Conservation (phyloP, 2,113 vertebrate species). For the Chionodraco myersi region DNA sequence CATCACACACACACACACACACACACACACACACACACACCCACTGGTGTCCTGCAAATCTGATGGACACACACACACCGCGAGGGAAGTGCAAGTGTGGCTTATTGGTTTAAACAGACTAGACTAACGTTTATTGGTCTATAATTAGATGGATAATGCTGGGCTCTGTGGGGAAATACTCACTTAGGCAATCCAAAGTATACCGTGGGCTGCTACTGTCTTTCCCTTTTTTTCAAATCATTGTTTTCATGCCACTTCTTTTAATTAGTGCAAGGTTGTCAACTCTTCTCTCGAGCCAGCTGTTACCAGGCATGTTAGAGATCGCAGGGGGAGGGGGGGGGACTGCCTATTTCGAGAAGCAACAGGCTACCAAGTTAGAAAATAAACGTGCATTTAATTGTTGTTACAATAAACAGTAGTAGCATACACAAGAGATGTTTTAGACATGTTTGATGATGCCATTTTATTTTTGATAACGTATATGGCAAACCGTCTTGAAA, state of each 20-base stretch:
- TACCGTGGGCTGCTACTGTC: not conserved
- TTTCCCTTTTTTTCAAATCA: not conserved
- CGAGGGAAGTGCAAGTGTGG: constrained; percentile 1
- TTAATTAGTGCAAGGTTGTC: constrained; percentile 21
- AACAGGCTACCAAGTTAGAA: constrained; percentile 38
- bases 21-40: constrained; percentile 26
- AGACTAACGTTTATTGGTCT: constrained; percentile 32
- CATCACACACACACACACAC: constrained; percentile 29
- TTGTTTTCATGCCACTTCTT: not conserved
- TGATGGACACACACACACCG: constrained; percentile 11
- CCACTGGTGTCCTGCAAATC: constrained; percentile 26
- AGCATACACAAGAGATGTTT: not conserved
- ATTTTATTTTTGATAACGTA: not conserved
- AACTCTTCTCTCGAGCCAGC: constrained; percentile 59
- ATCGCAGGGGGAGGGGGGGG: constrained; percentile 11
- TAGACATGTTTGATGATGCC: not conserved
- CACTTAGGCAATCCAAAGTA: not conserved
- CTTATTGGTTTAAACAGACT: constrained; percentile 33
- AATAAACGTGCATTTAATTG: constrained; percentile 32
- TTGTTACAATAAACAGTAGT: not conserved
- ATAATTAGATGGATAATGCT: constrained; percentile 35
- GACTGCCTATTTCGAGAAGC: constrained; percentile 56
- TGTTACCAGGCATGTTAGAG: constrained; percentile 61
- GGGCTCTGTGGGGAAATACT: not conserved
- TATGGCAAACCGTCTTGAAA: not conserved